Conservation (phyloP, 2,113 vertebrate genomes). For the Nesoenas mayeri region DNA sequence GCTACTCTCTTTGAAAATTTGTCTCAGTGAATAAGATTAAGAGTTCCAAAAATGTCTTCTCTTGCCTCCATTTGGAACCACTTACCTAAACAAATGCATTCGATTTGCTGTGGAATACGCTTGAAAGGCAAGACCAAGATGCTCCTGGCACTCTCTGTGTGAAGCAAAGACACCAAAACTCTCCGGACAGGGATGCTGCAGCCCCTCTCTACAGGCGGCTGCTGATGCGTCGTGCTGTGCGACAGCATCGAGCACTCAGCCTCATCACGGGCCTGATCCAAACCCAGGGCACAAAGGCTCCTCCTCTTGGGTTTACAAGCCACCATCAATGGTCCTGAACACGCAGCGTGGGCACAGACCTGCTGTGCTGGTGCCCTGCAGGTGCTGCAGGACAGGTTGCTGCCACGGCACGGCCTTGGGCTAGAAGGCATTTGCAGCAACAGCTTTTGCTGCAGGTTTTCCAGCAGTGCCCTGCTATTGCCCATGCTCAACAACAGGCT, state of each 20-base stretch:
- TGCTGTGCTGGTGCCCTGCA: neutral
- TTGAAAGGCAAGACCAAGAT: neutral
- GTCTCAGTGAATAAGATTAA: neutral
- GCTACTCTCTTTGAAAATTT: neutral
- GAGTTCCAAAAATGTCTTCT: neutral
- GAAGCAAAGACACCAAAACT: neutral
- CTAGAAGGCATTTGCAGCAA: neutral
- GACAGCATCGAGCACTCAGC: neutral
- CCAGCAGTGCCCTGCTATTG: neutral
- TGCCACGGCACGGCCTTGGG: fast-evolving
- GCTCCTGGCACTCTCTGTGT: neutral
- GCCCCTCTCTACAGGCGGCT: neutral
- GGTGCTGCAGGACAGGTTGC: neutral
- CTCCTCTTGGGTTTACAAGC: neutral
- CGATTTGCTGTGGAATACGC: neutral
- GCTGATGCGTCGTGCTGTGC: neutral
- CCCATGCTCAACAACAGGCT: neutral
- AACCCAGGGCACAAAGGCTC: neutral
- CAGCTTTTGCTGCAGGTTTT: neutral
- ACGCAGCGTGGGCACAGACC: neutral
- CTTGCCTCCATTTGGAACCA: neutral
- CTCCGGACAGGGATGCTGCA: neutral
- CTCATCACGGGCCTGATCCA: neutral
- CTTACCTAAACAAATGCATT: neutral
- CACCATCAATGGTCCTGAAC: neutral